These are phyloP conservation scores for Argyrosomus japonicus DNA, from an alignment of 2,113 vertebrate species.

Conservation along the genomic window DNA sequence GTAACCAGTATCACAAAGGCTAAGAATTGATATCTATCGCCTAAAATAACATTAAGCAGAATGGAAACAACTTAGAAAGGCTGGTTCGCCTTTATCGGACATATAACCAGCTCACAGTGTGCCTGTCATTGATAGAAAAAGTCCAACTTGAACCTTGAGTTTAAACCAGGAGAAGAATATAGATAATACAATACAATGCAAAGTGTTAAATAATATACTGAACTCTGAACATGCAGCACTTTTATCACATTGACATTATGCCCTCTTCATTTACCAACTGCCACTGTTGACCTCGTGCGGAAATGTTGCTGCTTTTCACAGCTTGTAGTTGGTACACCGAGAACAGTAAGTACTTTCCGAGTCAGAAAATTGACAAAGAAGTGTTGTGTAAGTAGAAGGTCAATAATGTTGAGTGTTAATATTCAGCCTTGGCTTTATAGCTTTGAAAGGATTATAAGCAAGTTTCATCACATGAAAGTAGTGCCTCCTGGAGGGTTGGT, in stretches of 20 bases:
- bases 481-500: constrained; percentile 63
- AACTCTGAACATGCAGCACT: not conserved
- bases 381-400: constrained; percentile 63
- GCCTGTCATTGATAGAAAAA: not conserved
- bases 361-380: constrained; percentile 53
- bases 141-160: not conserved
- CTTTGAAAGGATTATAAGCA: constrained; percentile 75
- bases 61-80: not conserved
- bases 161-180: not conserved
- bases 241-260: not conserved
- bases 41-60: no score
- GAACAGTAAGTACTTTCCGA: constrained; percentile 48
- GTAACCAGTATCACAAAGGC: not conserved
- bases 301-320: constrained; percentile 18
- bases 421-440: constrained; percentile 68
- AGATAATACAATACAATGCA: not conserved
- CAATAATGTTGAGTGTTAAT: constrained; percentile 70
- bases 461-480: constrained; percentile 76
- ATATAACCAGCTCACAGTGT: not conserved
- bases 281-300: constrained; percentile 27
- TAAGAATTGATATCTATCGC: not conserved
- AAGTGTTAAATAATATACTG: not conserved
- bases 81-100: not conserved
- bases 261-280: constrained; percentile 23
- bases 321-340: constrained; percentile 16